phyloP scores from a whole-genome alignment of 1,140 invertebrate genomes.

The Nylanderia fulva region DNA sequence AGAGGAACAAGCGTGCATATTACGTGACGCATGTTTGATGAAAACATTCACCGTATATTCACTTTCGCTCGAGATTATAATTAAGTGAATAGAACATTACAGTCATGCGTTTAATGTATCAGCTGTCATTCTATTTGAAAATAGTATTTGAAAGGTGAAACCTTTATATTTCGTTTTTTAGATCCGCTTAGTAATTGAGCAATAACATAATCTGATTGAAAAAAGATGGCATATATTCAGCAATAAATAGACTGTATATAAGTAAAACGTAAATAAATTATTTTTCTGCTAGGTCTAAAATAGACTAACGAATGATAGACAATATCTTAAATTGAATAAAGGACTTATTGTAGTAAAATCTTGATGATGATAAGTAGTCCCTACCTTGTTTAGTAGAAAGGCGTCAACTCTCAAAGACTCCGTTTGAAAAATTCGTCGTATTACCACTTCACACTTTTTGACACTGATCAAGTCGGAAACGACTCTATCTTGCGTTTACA shows the following conservation, averaged over 20 bases:
- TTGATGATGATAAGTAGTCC: background rate
- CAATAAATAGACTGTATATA: background rate
- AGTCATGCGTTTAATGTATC: slow-evolving; percentile 5
- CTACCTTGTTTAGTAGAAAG: slow-evolving; percentile 48
- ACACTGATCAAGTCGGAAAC: slow-evolving; percentile 48
- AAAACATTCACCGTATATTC: slow-evolving; percentile 17
- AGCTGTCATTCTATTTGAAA: slow-evolving; percentile 8
- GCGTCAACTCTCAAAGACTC: background rate
- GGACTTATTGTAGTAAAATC: background rate
- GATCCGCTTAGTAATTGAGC: background rate
- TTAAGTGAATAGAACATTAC: slow-evolving; percentile 18
- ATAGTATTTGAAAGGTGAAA: slow-evolving; percentile 30
- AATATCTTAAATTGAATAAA: background rate
- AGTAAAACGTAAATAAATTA: background rate
- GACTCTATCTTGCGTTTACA: slow-evolving; percentile 15
- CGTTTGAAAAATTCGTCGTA: background rate
- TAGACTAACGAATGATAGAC: background rate
- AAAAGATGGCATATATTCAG: background rate
- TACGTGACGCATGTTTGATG: background rate
- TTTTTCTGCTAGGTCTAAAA: background rate
- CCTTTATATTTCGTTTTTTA: background rate
- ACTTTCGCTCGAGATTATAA: background rate
- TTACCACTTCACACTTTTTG: slow-evolving; percentile 57
- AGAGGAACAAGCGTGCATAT: background rate
- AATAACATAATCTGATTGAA: background rate